Conservation (phyloP, 2,797 vertebrate species). For the Peromyscus aztecus region DNA sequence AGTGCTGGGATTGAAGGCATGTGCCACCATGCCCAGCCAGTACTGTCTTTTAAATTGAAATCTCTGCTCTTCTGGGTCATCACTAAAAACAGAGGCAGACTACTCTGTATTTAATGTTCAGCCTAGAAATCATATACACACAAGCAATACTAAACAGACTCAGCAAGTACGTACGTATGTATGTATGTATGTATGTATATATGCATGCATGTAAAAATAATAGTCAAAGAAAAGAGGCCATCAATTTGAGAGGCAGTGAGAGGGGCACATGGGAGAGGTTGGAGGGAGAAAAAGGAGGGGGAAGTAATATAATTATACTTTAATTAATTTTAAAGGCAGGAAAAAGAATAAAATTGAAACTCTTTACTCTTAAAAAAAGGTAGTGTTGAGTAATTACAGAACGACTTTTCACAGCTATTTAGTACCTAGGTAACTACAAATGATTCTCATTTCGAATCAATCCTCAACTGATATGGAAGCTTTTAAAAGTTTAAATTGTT, state of each 20-base stretch:
- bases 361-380: neutral
- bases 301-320: neutral
- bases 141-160: neutral
- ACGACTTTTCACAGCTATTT: conserved; percentile 46
- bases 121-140: neutral
- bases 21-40: neutral
- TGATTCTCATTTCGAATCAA: conserved; percentile 49
- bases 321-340: neutral
- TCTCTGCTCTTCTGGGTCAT: conserved; percentile 49
- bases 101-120: neutral
- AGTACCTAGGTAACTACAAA: conserved; percentile 11
- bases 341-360: neutral
- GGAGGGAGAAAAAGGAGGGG: neutral
- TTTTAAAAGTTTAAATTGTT: conserved; percentile 62
- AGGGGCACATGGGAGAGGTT: neutral
- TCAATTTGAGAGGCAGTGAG: neutral
- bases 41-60: neutral
- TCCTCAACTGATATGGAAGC: conserved; percentile 31
- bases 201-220: neutral
- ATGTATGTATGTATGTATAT: too few species aligned
- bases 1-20: neutral
- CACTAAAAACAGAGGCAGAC: neutral
- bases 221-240: neutral
- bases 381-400: conserved; percentile 43
- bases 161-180: neutral